These are phyloP conservation scores for Drosophila teissieri DNA, from an alignment of 1,140 invertebrate species.

Conservation along the genomic window DNA sequence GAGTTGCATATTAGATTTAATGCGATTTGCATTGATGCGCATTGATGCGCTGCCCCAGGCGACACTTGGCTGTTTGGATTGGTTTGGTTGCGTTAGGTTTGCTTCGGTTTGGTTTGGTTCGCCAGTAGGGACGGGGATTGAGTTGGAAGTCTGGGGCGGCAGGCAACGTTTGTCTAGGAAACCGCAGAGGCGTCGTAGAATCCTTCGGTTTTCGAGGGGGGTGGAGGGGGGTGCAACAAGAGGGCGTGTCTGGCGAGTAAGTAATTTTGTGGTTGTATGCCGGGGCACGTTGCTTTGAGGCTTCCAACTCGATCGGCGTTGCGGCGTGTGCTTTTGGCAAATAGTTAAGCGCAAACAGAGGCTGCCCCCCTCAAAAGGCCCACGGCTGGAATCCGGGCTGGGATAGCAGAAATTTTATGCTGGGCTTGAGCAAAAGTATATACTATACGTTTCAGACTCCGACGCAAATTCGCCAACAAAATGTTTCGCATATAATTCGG, in stretches of 20 bases:
- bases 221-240: not conserved
- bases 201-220: not conserved
- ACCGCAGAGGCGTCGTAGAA: conserved; percentile 47
- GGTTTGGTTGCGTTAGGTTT: conserved; percentile 45
- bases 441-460: conserved; percentile 7
- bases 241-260: conserved; percentile 60
- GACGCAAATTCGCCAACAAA: conserved; percentile 72
- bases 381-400: conserved; percentile 2
- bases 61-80: conserved; percentile 47
- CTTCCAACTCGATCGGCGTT: conserved; percentile 45
- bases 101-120: conserved; percentile 17
- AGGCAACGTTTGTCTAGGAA: conserved; percentile 36
- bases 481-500: conserved; percentile 57
- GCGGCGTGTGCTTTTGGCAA: conserved; percentile 43
- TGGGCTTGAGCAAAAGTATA: conserved; percentile 32
- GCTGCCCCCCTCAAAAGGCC: conserved; percentile 8
- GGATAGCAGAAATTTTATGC: conserved; percentile 62
- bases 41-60: conserved; percentile 41
- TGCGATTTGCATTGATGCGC: conserved; percentile 79
- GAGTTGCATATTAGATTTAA: conserved; percentile 76
- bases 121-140: conserved; percentile 7
- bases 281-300: conserved; percentile 80
- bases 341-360: conserved; percentile 62
- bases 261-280: conserved; percentile 76
- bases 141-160: conserved; percentile 11